Evolutionary conservation across 2,797 vertebrate species (phyloP).

Genomic region (Crotalus adamanteus): DNA sequence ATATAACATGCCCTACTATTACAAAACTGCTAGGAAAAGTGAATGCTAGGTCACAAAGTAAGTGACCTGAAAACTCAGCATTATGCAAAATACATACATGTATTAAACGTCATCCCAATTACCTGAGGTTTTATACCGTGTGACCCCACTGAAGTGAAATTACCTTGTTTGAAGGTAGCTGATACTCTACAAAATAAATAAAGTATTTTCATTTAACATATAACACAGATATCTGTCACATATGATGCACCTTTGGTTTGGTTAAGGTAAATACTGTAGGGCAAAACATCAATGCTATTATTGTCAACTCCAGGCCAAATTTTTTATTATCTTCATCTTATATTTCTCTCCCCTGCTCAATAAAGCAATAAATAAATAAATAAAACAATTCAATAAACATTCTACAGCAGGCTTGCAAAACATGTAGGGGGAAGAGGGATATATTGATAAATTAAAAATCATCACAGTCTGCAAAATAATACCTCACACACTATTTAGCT

Average conservation of each 20-base stretch:
- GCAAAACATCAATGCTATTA: conserved; percentile 19
- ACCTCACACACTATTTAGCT: background rate
- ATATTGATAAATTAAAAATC: background rate
- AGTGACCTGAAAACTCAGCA: conserved; percentile 64
- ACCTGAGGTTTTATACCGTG: conserved; percentile 41
- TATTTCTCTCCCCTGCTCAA: background rate
- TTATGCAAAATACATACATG: conserved; percentile 56
- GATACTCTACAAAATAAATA: conserved; percentile 24
- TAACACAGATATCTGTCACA: background rate
- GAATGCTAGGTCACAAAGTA: conserved; percentile 57
- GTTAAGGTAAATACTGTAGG: conserved; percentile 16
- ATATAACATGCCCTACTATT: background rate
- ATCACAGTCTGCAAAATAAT: background rate
- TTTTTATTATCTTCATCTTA: background rate
- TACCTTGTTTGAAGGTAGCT: conserved; percentile 33
- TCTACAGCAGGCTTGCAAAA: background rate
- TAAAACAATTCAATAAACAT: fast-evolving
- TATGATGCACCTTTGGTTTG: conserved; percentile 7
- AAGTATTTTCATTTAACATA: conserved; percentile 23
- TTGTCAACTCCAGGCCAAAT: background rate
- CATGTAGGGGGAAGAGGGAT: background rate
- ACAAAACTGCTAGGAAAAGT: conserved; percentile 39
- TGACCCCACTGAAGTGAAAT: conserved; percentile 11
- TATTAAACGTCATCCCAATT: conserved; percentile 54
- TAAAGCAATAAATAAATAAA: background rate